These are phyloP conservation scores for Xestia xanthographa DNA, from an alignment of 2,888 invertebrate genomes.

Conservation along the genomic window DNA sequence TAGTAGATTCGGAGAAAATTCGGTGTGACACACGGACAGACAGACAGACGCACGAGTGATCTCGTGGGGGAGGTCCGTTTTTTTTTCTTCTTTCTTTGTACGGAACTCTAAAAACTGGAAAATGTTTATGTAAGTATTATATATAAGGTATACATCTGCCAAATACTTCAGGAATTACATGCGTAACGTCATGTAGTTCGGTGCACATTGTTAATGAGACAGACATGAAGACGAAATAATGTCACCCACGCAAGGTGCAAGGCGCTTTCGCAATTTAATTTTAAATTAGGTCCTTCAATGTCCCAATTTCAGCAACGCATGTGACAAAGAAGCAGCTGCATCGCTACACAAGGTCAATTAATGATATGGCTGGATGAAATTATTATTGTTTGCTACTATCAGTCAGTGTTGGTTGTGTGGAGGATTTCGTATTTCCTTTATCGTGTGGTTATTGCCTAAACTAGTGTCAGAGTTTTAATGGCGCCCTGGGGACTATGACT, in stretches of 20 bases:
- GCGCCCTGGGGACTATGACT: too few species aligned
- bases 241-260: not conserved
- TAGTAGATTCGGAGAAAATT: too few species aligned
- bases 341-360: slow-evolving; percentile 25
- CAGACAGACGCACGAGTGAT: too few species aligned
- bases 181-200: not conserved
- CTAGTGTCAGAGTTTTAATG: too few species aligned
- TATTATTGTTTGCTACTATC: not conserved
- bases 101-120: too few species aligned
- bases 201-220: not conserved
- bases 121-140: too few species aligned
- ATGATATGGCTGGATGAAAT: not conserved
- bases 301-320: slow-evolving; percentile 23
- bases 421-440: not conserved
- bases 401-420: not conserved
- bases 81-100: too few species aligned
- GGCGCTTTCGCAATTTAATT: not conserved
- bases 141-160: too few species aligned
- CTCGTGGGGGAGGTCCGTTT: too few species aligned
- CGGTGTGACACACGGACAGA: too few species aligned
- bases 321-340: slow-evolving; percentile 24
- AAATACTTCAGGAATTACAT: not conserved
- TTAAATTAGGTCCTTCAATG: slow-evolving; percentile 6
- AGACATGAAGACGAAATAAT: not conserved
- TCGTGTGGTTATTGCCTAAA: too few species aligned